phyloP scores from a whole-genome alignment of 1,140 invertebrate species.

The Cepaea nemoralis region DNA sequence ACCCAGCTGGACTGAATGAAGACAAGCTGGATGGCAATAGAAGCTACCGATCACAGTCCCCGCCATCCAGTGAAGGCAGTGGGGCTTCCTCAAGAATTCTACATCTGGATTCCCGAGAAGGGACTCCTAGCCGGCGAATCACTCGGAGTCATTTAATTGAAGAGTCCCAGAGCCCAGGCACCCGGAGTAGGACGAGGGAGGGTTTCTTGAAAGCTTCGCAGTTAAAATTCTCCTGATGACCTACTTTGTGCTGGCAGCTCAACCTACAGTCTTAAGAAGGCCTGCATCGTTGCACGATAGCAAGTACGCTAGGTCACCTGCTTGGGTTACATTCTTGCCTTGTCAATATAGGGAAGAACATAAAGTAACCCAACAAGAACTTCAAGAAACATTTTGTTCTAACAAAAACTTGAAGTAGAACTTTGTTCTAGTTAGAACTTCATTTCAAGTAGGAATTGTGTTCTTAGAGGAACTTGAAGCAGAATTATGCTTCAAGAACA shows the following conservation, averaged over 20 bases:
- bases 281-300: too few species aligned
- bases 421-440: too few species aligned
- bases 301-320: too few species aligned
- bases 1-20: conserved; percentile 7
- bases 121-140: conserved; percentile 50
- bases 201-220: conserved; percentile 42
- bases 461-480: too few species aligned
- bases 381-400: too few species aligned
- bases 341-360: too few species aligned
- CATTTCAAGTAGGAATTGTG: too few species aligned
- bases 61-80: conserved; percentile 47
- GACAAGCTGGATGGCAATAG: conserved; percentile 31
- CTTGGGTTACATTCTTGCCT: too few species aligned
- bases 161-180: conserved; percentile 16
- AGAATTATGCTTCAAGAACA: too few species aligned
- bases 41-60: conserved; percentile 49
- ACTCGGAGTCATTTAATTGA: conserved; percentile 52
- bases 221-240: conserved; percentile 37
- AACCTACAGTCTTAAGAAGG: too few species aligned
- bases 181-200: conserved; percentile 36
- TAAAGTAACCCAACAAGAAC: too few species aligned
- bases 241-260: background rate
- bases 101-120: conserved; percentile 40
- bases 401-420: too few species aligned
- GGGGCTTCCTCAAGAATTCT: background rate